phyloP scores from a whole-genome alignment of 2,113 vertebrate genomes.

The Atrichornis clamosus region DNA sequence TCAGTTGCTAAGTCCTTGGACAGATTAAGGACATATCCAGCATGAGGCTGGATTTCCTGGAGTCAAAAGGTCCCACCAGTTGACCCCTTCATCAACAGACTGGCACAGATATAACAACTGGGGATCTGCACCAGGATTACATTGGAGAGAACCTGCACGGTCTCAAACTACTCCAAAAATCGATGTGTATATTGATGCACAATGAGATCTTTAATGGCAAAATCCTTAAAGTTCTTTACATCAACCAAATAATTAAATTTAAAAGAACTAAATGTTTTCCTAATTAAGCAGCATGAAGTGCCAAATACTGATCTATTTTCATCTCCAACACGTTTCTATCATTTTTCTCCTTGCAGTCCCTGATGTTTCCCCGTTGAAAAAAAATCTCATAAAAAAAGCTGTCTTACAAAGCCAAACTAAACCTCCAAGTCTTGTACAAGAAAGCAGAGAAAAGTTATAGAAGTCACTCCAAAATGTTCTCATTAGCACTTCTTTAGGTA shows the following conservation, averaged over 20 bases:
- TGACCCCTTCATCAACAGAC: not conserved
- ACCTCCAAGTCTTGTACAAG: not conserved
- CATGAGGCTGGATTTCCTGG: accelerated
- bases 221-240: not conserved
- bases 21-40: not conserved
- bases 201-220: not conserved
- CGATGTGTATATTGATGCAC: not conserved
- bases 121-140: not conserved
- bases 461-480: not conserved
- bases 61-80: not conserved
- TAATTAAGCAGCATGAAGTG: not conserved
- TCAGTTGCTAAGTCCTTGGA: not conserved
- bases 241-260: not conserved
- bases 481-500: constrained; percentile 27
- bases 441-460: not conserved
- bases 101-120: not conserved
- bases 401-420: not conserved
- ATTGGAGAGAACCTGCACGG: not conserved
- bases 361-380: not conserved
- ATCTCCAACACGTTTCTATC: not conserved
- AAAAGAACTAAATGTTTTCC: not conserved
- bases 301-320: not conserved
- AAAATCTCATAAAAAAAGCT: not conserved
- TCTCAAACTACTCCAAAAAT: not conserved
- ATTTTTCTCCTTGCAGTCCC: not conserved